A percentile compares a stretch with the other conserved stretches of the same genome.
These are phyloP conservation scores for Halictus rubicundus DNA, from an alignment of 1,140 invertebrate species.

Conservation along the genomic window DNA sequence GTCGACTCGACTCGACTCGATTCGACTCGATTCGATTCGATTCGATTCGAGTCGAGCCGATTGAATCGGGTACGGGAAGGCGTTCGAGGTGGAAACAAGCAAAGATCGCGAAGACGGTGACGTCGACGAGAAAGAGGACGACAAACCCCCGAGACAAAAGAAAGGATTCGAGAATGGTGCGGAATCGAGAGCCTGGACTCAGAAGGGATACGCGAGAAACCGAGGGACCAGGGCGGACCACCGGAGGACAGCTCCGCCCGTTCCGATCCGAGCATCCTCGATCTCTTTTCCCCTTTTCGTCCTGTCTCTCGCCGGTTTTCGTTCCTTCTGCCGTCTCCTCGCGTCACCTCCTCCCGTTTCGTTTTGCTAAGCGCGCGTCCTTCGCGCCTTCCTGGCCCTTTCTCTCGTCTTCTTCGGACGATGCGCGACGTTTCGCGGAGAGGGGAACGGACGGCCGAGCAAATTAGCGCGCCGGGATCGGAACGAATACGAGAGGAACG, in stretches of 20 bases:
- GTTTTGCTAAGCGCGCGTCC: slow-evolving; percentile 9
- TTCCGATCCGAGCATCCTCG: slow-evolving; percentile 47
- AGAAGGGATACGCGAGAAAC: slow-evolving; percentile 59
- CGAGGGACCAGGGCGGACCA: slow-evolving; percentile 70
- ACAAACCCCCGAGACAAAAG: slow-evolving; percentile 47
- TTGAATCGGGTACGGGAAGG: slow-evolving; percentile 36
- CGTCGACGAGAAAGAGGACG: slow-evolving; percentile 28
- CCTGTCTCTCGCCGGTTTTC: not conserved
- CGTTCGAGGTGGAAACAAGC: slow-evolving; percentile 42
- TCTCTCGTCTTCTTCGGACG: not conserved
- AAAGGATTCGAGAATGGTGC: slow-evolving; percentile 51
- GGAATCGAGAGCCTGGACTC: slow-evolving; percentile 48
- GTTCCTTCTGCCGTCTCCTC: slow-evolving; percentile 13
- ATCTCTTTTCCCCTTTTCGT: slow-evolving; percentile 1
- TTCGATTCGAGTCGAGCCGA: not conserved
- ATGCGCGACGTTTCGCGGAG: too few species aligned
- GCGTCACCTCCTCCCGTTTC: slow-evolving; percentile 2
- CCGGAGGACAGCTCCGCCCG: slow-evolving; percentile 73
- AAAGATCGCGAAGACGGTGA: slow-evolving; percentile 39
- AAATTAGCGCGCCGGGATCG: too few species aligned
- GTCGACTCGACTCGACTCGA: slow-evolving; percentile 3
- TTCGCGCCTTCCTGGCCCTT: not conserved
- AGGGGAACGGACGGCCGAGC: too few species aligned
- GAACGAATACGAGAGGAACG: too few species aligned
- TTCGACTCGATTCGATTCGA: not conserved